Evolutionary conservation across 2,888 invertebrate genomes (phyloP).

Genomic region (Eutolmus rufibarbis): DNA sequence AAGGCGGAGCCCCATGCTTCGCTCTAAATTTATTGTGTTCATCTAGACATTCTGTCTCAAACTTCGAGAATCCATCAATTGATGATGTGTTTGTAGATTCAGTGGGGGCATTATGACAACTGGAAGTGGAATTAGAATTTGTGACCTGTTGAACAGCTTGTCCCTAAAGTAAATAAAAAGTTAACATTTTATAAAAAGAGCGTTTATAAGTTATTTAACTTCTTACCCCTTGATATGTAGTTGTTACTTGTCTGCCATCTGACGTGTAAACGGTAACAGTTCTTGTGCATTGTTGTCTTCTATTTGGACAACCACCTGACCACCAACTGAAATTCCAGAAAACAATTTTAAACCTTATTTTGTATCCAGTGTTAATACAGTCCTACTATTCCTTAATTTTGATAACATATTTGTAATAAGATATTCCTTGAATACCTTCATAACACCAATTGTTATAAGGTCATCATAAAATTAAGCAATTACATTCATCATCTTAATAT

Average conservation of each 20-base stretch:
- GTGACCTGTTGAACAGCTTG: not conserved
- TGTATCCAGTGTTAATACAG: not conserved
- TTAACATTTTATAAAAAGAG: not conserved
- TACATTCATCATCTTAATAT: no score
- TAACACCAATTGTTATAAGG: no score
- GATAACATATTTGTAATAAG: no score
- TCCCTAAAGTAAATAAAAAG: not conserved
- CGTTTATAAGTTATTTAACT: not conserved
- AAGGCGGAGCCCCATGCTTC: constrained; percentile 72
- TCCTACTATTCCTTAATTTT: not conserved
- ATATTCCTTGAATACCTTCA: no score
- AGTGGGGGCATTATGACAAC: not conserved
- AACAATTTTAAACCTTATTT: not conserved
- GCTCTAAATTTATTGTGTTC: constrained; percentile 76
- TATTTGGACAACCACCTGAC: not conserved
- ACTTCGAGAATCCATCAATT: constrained; percentile 57
- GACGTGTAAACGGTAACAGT: not conserved
- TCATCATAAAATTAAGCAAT: no score
- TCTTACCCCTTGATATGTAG: not conserved
- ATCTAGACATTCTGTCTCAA: constrained; percentile 72
- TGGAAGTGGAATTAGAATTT: not conserved
- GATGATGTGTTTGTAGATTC: not conserved
- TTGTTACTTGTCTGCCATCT: not conserved
- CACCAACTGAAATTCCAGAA: not conserved
- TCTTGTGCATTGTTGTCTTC: not conserved